phyloP scores from a whole-genome alignment of 2,888 invertebrate species.

The Ornithoptera alexandrae region DNA sequence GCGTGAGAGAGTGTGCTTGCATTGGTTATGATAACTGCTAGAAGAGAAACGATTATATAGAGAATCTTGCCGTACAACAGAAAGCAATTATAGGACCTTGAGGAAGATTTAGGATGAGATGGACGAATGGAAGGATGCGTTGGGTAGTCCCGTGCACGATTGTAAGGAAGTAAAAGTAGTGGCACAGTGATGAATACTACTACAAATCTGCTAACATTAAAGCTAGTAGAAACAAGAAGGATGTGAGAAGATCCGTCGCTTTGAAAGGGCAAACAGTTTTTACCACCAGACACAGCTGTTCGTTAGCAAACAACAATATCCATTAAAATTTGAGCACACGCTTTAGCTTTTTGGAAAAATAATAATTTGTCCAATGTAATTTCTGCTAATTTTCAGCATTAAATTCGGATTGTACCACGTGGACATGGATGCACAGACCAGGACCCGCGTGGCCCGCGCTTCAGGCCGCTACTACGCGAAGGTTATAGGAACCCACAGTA shows the following conservation, averaged over 20 bases:
- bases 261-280: too few relatives aligned
- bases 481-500: constrained; percentile 36
- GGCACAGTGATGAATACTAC: too few relatives aligned
- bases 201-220: not conserved
- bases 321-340: not conserved
- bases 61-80: too few relatives aligned
- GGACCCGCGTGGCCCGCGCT: constrained; percentile 36
- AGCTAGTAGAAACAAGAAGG: not conserved
- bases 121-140: too few relatives aligned
- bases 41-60: too few relatives aligned
- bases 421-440: constrained; percentile 35
- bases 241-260: too few relatives aligned
- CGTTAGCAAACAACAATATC: not conserved
- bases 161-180: too few relatives aligned
- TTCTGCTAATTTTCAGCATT: constrained; percentile 32
- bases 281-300: not conserved
- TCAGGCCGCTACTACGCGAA: constrained; percentile 54
- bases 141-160: too few relatives aligned
- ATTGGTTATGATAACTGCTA: too few relatives aligned
- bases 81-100: too few relatives aligned
- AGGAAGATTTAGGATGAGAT: too few relatives aligned
- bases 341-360: not conserved
- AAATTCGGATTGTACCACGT: constrained; percentile 44
- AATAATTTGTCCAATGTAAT: not conserved
- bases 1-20: too few relatives aligned